Evolutionary conservation across 1,140 invertebrate genomes (phyloP).

Genomic region (Achroia grisella): DNA sequence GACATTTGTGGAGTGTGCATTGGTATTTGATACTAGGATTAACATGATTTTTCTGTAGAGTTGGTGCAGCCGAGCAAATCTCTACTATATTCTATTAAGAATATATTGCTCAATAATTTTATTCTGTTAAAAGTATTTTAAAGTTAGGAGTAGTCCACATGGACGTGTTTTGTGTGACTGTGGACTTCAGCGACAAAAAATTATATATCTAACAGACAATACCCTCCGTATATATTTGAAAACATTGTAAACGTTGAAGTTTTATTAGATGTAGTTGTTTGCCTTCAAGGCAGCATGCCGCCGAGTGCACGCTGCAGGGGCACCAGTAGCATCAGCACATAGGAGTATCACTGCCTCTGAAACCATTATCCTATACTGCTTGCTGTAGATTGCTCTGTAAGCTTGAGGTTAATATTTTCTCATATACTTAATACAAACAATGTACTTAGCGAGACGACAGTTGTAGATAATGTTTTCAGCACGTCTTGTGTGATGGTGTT

Average conservation of each 20-base stretch:
- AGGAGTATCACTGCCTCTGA: constrained; percentile 25
- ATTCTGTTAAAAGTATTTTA: constrained; percentile 69
- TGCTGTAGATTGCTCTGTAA: too few relatives aligned
- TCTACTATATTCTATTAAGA: constrained; percentile 67
- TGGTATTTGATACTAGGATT: constrained; percentile 65
- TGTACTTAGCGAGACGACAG: constrained; percentile 16
- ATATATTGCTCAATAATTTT: constrained; percentile 72
- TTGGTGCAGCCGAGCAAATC: constrained; percentile 70
- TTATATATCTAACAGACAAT: constrained; percentile 68
- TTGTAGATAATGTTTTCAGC: constrained; percentile 38
- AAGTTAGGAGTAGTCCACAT: constrained; percentile 57
- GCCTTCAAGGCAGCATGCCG: constrained; percentile 54
- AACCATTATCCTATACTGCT: constrained; percentile 38
- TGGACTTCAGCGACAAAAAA: constrained; percentile 53
- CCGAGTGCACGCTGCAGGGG: constrained; percentile 43
- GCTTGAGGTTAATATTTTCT: neutral
- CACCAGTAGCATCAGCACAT: constrained; percentile 39
- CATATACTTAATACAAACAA: constrained; percentile 6
- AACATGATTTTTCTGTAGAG: constrained; percentile 59
- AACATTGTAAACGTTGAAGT: constrained; percentile 62
- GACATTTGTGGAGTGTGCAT: constrained; percentile 70
- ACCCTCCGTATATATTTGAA: constrained; percentile 66
- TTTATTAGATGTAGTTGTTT: constrained; percentile 68
- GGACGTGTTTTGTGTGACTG: constrained; percentile 43
- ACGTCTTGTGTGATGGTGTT: constrained; percentile 45